Percentiles rank a stretch among this genome's conserved stretches.
Conservation (phyloP, 2,113 vertebrate genomes). For the Pteronura brasiliensis region DNA sequence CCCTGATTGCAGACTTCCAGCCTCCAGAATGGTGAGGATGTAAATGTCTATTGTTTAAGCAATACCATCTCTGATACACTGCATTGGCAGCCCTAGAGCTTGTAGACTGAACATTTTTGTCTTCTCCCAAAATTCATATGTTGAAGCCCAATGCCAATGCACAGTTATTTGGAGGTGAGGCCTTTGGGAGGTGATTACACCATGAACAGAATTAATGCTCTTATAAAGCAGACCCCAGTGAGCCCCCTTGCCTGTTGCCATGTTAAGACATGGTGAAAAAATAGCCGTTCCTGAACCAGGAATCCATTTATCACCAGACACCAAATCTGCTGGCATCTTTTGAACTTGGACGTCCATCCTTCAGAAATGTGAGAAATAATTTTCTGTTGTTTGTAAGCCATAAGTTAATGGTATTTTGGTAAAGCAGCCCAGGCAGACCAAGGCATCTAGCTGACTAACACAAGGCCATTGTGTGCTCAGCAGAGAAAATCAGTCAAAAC, state of each 20-base stretch:
- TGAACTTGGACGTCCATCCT: neutral
- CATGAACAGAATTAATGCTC: neutral
- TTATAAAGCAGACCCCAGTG: neutral
- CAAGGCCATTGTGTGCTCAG: accelerated
- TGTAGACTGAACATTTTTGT: neutral
- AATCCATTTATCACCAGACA: neutral
- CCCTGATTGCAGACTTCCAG: neutral
- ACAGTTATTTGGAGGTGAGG: neutral
- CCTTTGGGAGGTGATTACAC: neutral
- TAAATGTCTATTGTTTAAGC: neutral
- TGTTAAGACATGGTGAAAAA: neutral
- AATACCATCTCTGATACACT: accelerated
- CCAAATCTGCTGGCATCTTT: neutral
- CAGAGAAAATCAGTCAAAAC: neutral
- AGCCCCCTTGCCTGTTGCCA: neutral
- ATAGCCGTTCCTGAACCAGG: neutral
- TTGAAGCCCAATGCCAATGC: neutral
- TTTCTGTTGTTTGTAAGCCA: neutral
- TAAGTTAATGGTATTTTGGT: neutral
- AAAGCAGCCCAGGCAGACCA: neutral
- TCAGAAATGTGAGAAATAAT: neutral
- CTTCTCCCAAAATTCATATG: neutral
- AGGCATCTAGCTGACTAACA: neutral
- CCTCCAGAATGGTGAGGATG: neutral
- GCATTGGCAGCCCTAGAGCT: neutral